Evolutionary conservation across 2,888 invertebrate genomes (phyloP).

Genomic region (Hydraecia micacea): DNA sequence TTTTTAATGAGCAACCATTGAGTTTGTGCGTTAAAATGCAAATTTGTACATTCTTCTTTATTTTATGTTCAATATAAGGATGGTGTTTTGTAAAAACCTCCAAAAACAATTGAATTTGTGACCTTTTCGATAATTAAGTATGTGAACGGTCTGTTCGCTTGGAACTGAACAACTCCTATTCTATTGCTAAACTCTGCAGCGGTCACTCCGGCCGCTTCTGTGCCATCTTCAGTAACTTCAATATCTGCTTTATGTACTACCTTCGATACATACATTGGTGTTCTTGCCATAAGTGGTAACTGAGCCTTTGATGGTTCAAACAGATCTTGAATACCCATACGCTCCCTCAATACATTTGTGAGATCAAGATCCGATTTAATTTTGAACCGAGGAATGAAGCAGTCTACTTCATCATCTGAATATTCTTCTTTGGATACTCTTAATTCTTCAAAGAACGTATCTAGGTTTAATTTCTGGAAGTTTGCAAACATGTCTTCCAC

Average conservation of each 20-base stretch:
- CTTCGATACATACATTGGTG: slow-evolving; percentile 89
- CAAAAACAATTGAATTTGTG: slow-evolving; percentile 86
- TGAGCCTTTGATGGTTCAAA: slow-evolving; percentile 86
- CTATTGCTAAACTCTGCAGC: slow-evolving; percentile 87
- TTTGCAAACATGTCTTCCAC: slow-evolving; percentile 88
- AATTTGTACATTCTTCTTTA: slow-evolving; percentile 26
- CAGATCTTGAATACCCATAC: slow-evolving; percentile 88
- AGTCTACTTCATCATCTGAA: slow-evolving; percentile 91
- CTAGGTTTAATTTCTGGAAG: slow-evolving; percentile 84
- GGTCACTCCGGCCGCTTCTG: slow-evolving; percentile 92
- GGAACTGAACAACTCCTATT: slow-evolving; percentile 90
- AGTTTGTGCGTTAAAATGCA: slow-evolving; percentile 22
- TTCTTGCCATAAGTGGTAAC: slow-evolving; percentile 86
- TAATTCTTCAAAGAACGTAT: slow-evolving; percentile 88
- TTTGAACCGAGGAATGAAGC: slow-evolving; percentile 92
- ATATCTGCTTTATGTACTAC: slow-evolving; percentile 93
- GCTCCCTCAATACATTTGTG: slow-evolving; percentile 84
- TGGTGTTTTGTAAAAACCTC: slow-evolving; percentile 83
- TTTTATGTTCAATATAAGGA: slow-evolving; percentile 74
- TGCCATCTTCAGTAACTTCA: slow-evolving; percentile 94
- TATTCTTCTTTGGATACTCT: slow-evolving; percentile 85
- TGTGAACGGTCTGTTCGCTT: slow-evolving; percentile 92
- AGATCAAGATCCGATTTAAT: slow-evolving; percentile 90
- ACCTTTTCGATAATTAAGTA: slow-evolving; percentile 92
- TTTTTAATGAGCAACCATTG: slow-evolving; percentile 14